These are phyloP conservation scores for Schlechtendalia chinensis DNA, from an alignment of 1,140 invertebrate species.

Conservation along the genomic window DNA sequence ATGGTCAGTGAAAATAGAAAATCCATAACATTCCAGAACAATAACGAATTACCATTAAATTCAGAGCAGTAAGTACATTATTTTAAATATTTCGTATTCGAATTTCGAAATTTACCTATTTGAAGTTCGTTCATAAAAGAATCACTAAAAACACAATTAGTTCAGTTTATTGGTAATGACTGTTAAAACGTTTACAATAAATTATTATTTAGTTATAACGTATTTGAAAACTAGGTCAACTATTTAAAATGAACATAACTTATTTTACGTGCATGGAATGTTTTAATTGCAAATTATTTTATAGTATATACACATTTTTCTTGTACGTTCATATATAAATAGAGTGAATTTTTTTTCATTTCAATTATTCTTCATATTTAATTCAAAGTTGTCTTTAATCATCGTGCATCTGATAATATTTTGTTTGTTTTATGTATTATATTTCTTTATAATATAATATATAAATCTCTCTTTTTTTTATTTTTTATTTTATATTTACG, in stretches of 20 bases:
- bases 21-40: slow-evolving; percentile 6
- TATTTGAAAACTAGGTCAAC: slow-evolving; percentile 8
- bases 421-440: too few relatives aligned
- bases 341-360: too few relatives aligned
- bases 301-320: not conserved
- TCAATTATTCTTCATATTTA: too few relatives aligned
- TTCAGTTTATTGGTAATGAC: not conserved
- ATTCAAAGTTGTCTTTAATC: too few relatives aligned
- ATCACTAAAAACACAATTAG: not conserved
- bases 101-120: not conserved
- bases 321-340: too few relatives aligned
- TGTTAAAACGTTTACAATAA: not conserved
- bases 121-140: too few relatives aligned
- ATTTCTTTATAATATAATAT: too few relatives aligned
- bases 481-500: too few relatives aligned
- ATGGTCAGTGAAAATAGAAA: not conserved
- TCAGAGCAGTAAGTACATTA: not conserved
- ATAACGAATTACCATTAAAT: not conserved
- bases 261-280: not conserved
- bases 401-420: too few relatives aligned
- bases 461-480: too few relatives aligned
- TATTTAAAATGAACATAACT: slow-evolving; percentile 21
- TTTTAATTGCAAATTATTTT: not conserved
- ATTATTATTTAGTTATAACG: slow-evolving; percentile 3
- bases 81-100: not conserved